Base-by-base conservation (phyloP, 2,888 invertebrate species). In the Agrotis segetum region DNA sequence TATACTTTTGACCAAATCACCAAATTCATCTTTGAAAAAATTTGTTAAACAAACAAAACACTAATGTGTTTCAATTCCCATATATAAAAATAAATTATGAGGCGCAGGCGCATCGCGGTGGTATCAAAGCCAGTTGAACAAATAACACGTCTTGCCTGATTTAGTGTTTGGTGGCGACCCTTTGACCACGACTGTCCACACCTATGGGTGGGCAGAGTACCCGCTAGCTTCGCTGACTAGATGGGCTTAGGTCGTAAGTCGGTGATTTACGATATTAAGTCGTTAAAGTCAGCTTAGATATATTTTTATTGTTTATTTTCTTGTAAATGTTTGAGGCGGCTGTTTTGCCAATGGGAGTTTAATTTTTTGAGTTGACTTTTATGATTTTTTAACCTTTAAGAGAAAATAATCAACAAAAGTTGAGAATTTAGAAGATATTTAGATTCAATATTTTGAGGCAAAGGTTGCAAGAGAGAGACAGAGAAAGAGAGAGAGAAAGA, bases 191-290 rank as follows among this genome's bases (percentile, higher is more conserved):
- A 79, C 89, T 93, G 92, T 94, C 93, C 87, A 92, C 93, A 94
- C 92, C 92, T 92, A 90, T 91, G 93, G 94, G 93, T 93, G 94
- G 94, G 88, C 88, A 80, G 92, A 93, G 92, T 91, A 73, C 90
- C 89, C 85, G 81, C 82, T 87, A 89, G 88, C 88, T 85, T 75
- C 87, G 84, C 74, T 73, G 60, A 89, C 88, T 88, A 88, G 88
- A 88, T 83, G 86, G 88, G 84, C 85, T 73, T 34, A 84, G 79
- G 73, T 81, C 79, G 66, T 75, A 78, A 74, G 74, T 34, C 29
- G 13, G 61, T 79, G 81, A 85, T 85, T 85, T 84, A 85, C 77
- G 79, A 76, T 66, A 74, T 72, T 34, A 67, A 67, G 60, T 71
- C 59, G 46, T 79, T 67, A 77, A 78, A 46, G 70, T 66, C 53